Conservation (phyloP, 1,140 invertebrate genomes). For the Calephelis virginiensis region DNA sequence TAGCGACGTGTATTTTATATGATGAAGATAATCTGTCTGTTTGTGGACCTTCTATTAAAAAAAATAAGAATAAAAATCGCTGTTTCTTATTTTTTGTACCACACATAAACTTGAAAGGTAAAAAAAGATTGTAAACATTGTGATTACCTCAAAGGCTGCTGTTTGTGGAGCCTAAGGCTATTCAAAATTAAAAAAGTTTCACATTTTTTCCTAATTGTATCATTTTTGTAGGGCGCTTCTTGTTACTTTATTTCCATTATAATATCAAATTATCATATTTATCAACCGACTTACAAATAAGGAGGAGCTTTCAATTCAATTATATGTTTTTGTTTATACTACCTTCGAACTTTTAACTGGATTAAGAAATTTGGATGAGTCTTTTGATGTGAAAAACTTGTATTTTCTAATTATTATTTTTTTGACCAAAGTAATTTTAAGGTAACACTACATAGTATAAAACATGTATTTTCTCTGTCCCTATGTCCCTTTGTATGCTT, state of each 20-base stretch:
- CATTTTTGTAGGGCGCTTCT: constrained; percentile 36
- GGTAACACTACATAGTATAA: too few relatives aligned
- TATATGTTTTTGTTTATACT: too few relatives aligned
- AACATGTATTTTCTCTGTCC: too few relatives aligned
- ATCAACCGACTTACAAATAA: not conserved
- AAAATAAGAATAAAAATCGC: constrained; percentile 10
- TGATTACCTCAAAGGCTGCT: constrained; percentile 48
- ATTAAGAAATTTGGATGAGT: too few relatives aligned
- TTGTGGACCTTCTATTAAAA: not conserved
- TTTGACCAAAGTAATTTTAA: too few relatives aligned
- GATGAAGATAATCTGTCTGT: too few relatives aligned
- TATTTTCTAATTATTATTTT: too few relatives aligned
- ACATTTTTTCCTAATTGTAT: constrained; percentile 50
- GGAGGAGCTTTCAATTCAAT: too few relatives aligned
- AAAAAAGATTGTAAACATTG: constrained; percentile 49
- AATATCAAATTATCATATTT: not conserved
- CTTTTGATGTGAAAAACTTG: too few relatives aligned
- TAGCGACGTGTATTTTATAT: too few relatives aligned
- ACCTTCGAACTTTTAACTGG: too few relatives aligned
- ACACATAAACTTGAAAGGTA: constrained; percentile 41
- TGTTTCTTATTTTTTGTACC: constrained; percentile 29
- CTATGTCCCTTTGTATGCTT: too few relatives aligned
- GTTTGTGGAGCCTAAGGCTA: constrained; percentile 62
- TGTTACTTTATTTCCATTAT: not conserved
- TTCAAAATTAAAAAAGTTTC: constrained; percentile 72